Percentiles rank a stretch among this genome's conserved stretches.
Conservation (phyloP, 2,888 invertebrate genomes). For the Chalcosyrphus nemorum region DNA sequence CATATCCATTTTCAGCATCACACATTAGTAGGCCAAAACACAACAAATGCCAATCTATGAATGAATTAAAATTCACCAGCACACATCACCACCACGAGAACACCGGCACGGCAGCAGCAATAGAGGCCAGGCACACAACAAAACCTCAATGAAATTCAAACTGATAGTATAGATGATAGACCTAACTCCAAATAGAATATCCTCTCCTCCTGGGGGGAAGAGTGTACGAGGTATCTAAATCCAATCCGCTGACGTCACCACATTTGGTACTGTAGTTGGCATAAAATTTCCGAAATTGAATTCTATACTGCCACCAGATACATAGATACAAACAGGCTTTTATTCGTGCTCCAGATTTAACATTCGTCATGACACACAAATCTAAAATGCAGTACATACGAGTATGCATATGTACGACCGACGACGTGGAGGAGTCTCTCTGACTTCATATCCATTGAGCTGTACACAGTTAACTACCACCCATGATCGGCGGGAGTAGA, state of each 20-base stretch:
- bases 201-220: constrained; percentile 22
- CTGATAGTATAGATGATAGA: constrained; percentile 38
- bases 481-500: constrained; percentile 42
- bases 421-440: constrained; percentile 9
- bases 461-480: constrained; percentile 46
- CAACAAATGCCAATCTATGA: constrained; percentile 52
- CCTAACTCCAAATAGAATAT: constrained; percentile 55
- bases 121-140: not conserved
- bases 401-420: not conserved
- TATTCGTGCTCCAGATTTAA: constrained; percentile 58
- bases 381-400: constrained; percentile 30
- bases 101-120: not conserved
- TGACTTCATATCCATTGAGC: constrained; percentile 53
- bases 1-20: constrained; percentile 14
- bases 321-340: not conserved
- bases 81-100: constrained; percentile 1
- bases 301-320: constrained; percentile 12
- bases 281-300: constrained; percentile 49
- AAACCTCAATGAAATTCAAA: constrained; percentile 29
- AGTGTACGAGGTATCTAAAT: constrained; percentile 35
- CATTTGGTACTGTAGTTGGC: constrained; percentile 4
- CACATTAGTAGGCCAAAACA: constrained; percentile 46
- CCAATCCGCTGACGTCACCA: constrained; percentile 45
- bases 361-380: constrained; percentile 64
- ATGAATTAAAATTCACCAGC: constrained; percentile 44